Evolutionary conservation across 2,113 vertebrate species (phyloP), one percentile per base, ranked within the genome.

Genomic region (Panthera tigris): DNA sequence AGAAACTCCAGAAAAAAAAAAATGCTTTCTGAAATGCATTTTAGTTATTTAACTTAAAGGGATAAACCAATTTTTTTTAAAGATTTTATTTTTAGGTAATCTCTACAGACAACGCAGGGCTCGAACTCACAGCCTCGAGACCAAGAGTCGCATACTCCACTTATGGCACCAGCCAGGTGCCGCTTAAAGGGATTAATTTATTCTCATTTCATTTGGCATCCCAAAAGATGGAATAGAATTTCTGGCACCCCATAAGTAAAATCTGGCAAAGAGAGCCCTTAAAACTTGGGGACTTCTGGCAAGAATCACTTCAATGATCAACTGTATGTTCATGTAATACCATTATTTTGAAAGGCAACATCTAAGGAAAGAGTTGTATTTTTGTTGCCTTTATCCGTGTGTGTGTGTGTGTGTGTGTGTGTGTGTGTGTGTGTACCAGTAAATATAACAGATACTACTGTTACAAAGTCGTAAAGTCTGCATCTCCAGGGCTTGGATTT

Each of bases 21-120:
- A 91, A 15, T 66, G 27, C 66, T 96, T 95, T 82, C 83, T 96
- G 50, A 93, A 93, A 71, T 88, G 33, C 50, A 87, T 86, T 96
- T 93, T 45, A 96, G 76, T 91, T 89, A 78, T 81, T 97, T 97
- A 83, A 84, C 36, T 88, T 90, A 94, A 84, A 85, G 48, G 21
- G 41, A 78, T 78, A 48, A 29, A 48, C 29, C 45, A 48, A 48
- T 76, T 48, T 76, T 76, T 61, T 76, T 31, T 10, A 31, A 76
- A 61, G 57, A 61, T 61, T 61, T 41, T 73, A 45, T 74, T 45
- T 74, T 45, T 74, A 61, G 23, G 57, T 15, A 45, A 45, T 48
- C 74, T 78, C 41, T 78, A 29, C 6, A 78, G 10, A 7, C 41
- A 78, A 31, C 7, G 4, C 45, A 15, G 74, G 73, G 74, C 27